Evolutionary conservation across 2,888 invertebrate species (phyloP).

Genomic region (Pseudolycoriella hygida): DNA sequence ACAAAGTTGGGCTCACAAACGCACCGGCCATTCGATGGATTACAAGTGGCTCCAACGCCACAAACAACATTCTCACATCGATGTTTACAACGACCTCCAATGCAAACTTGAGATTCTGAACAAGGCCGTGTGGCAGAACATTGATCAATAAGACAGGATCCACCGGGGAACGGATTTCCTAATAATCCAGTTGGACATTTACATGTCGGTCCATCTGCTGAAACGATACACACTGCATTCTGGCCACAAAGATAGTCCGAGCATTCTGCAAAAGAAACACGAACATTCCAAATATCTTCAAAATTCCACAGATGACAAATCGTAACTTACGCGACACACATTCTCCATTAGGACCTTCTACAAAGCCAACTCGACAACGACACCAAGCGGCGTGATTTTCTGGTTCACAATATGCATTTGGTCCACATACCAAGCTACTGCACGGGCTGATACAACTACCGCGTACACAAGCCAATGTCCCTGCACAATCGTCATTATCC

Average conservation of each 20-base stretch:
- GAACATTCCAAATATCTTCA: no score
- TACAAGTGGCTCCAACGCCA: constrained; percentile 75
- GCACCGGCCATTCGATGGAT: constrained; percentile 63
- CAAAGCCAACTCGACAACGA: constrained; percentile 66
- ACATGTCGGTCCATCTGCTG: constrained; percentile 70
- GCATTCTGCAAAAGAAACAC: constrained; percentile 15
- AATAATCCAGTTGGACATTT: constrained; percentile 71
- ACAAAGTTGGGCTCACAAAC: constrained; percentile 73
- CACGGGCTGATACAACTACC: constrained; percentile 72
- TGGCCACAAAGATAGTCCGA: constrained; percentile 51
- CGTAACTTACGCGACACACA: constrained; percentile 57
- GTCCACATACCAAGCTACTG: constrained; percentile 55
- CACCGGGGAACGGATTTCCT: constrained; percentile 86
- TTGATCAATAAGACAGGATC: constrained; percentile 61
- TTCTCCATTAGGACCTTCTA: constrained; percentile 59
- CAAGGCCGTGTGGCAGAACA: constrained; percentile 66
- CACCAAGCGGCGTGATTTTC: constrained; percentile 82
- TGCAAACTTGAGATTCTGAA: constrained; percentile 60
- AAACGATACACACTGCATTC: constrained; percentile 73
- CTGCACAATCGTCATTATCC: constrained; percentile 60
- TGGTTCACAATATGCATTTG: constrained; percentile 73
- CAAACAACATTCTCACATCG: constrained; percentile 75
- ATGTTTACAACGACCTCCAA: constrained; percentile 75
- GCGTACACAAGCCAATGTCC: constrained; percentile 59
- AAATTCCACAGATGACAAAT: background rate